Evolutionary conservation across 2,113 vertebrate species (phyloP).

Genomic region (Columba janthina): DNA sequence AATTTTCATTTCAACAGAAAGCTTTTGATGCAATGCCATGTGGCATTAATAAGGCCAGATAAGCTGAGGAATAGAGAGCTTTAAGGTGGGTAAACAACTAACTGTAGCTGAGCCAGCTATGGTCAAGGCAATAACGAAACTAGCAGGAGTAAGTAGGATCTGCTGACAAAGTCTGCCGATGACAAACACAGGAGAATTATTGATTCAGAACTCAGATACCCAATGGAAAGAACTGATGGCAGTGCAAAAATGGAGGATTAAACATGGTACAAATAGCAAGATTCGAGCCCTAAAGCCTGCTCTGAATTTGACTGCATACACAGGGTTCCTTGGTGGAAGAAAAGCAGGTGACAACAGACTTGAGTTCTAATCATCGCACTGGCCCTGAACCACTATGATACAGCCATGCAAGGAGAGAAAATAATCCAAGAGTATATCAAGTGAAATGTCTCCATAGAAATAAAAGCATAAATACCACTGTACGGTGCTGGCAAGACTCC

Average conservation of each 20-base stretch:
- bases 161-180: not conserved
- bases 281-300: not conserved
- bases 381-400: not conserved
- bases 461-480: not conserved
- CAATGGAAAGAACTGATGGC: not conserved
- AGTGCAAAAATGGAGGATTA: not conserved
- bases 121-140: slow-evolving; percentile 8
- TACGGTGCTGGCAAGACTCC: not conserved
- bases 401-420: not conserved
- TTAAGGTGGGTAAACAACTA: slow-evolving; percentile 6
- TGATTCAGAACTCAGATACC: not conserved
- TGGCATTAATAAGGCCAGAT: not conserved
- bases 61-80: not conserved
- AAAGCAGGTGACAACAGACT: not conserved
- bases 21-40: not conserved
- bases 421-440: not conserved
- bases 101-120: not conserved
- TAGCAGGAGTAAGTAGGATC: slow-evolving; percentile 14
- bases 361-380: not conserved
- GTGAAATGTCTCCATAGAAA: not conserved
- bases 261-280: not conserved
- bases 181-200: not conserved
- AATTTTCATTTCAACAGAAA: not conserved
- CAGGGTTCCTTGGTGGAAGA: not conserved
- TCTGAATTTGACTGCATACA: not conserved